phyloP scores from a whole-genome alignment of 2,888 invertebrate genomes.

The Tetragnatha montana region DNA sequence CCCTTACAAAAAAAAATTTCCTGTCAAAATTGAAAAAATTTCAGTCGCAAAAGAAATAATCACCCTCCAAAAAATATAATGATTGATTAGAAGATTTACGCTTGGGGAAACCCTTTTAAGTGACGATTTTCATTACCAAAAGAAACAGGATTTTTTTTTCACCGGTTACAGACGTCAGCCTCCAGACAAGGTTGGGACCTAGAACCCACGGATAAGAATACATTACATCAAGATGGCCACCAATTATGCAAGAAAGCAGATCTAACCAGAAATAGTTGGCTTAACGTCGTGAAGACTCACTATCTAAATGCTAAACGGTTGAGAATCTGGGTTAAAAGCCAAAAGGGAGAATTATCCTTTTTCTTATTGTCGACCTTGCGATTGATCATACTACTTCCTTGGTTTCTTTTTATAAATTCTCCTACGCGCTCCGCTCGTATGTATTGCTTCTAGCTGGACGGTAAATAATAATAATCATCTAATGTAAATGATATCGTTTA shows the following conservation, averaged over 20 bases:
- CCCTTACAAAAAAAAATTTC: too few species aligned
- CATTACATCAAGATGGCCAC: neutral
- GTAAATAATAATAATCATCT: neutral
- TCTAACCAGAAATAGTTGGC: neutral
- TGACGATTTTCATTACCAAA: too few species aligned
- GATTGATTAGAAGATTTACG: too few species aligned
- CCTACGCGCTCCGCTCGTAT: neutral
- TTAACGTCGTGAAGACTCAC: neutral
- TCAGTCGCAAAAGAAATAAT: too few species aligned
- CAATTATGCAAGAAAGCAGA: neutral
- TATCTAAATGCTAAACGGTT: neutral
- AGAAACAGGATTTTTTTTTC: too few species aligned
- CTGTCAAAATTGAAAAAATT: too few species aligned
- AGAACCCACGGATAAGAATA: neutral
- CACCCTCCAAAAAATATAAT: too few species aligned
- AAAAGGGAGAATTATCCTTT: neutral
- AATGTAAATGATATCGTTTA: too few species aligned
- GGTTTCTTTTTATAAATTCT: neutral
- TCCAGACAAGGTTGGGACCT: neutral
- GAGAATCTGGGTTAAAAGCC: neutral
- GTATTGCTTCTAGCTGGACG: neutral
- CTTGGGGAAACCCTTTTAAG: too few species aligned
- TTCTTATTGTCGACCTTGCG: neutral
- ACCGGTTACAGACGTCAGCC: too few species aligned
- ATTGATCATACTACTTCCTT: neutral